Evolutionary conservation across 2,797 vertebrate species (phyloP).

Genomic region (Nasua narica): DNA sequence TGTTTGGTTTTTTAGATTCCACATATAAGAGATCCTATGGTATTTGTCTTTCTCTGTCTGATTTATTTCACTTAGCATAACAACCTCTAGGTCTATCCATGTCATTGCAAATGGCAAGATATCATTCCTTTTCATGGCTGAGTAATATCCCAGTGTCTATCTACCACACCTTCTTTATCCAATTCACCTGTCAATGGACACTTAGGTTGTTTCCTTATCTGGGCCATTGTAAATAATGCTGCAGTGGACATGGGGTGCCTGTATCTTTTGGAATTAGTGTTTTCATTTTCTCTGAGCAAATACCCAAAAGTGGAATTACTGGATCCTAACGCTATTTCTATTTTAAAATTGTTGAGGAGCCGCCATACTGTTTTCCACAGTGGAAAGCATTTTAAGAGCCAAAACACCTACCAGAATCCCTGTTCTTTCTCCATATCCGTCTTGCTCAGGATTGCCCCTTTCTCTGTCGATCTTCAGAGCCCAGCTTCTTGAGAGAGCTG

Average conservation of each 20-base stretch:
- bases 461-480: background rate
- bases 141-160: background rate
- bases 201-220: background rate
- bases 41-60: background rate
- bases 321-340: background rate
- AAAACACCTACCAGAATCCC: background rate
- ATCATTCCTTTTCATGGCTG: background rate
- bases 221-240: background rate
- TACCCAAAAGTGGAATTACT: background rate
- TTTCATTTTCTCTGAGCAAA: background rate
- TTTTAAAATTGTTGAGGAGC: background rate
- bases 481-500: background rate
- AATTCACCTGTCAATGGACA: background rate
- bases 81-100: background rate
- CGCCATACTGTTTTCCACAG: background rate
- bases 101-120: background rate
- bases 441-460: background rate
- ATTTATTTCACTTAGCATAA: background rate
- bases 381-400: background rate
- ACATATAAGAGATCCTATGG: background rate
- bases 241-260: background rate
- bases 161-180: background rate
- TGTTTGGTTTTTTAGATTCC: background rate
- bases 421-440: background rate
- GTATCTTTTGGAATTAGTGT: background rate